Conservation (phyloP, 2,888 invertebrate species). For the Odontomyia ornata region DNA sequence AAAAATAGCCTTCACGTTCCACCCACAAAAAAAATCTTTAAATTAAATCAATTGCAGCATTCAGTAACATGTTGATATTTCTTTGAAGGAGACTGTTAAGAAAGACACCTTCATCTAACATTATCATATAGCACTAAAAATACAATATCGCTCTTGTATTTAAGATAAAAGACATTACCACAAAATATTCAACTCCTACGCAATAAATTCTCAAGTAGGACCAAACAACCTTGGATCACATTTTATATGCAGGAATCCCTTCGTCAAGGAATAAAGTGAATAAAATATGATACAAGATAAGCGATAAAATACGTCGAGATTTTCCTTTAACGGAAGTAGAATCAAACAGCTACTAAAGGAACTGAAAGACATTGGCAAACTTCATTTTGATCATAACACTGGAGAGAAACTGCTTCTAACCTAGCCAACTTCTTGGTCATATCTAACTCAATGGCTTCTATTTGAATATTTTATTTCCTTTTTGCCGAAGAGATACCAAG, state of each 20-base stretch:
- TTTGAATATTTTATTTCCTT: conserved; percentile 19
- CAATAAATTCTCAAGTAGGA: neutral
- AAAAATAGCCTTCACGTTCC: too few relatives aligned
- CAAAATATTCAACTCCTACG: neutral
- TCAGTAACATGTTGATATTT: too few relatives aligned
- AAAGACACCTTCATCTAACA: too few relatives aligned
- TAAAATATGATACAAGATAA: neutral
- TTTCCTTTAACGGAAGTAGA: neutral
- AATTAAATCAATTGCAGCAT: too few relatives aligned
- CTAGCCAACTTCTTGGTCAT: neutral
- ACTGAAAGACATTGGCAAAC: conserved; percentile 4
- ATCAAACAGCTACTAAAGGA: neutral
- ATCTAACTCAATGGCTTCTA: neutral
- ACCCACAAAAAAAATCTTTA: too few relatives aligned
- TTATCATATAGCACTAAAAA: too few relatives aligned
- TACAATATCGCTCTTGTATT: conserved; percentile 20
- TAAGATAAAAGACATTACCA: neutral
- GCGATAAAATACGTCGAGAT: neutral
- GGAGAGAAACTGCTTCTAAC: neutral
- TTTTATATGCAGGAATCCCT: conserved; percentile 17
- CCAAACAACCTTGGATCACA: neutral
- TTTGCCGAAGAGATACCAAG: neutral
- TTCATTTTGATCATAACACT: neutral
- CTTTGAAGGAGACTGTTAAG: too few relatives aligned
- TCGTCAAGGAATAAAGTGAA: conserved; percentile 3